Base-by-base conservation (phyloP, 2,113 vertebrate species). In the Donacobius atricapilla region DNA sequence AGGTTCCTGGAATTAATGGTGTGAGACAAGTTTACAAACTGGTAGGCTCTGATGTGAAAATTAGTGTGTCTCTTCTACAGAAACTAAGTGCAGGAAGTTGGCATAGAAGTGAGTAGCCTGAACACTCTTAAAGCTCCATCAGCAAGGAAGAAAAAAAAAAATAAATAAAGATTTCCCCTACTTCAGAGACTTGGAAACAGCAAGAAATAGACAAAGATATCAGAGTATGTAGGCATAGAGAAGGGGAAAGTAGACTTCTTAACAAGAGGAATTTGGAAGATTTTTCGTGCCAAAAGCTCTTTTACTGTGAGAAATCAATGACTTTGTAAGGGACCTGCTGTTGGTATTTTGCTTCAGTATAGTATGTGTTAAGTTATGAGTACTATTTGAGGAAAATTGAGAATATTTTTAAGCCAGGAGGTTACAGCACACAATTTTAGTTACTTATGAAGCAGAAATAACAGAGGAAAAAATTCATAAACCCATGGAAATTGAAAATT, bases 1-100 rank as follows among this genome's bases (percentile, higher is more conserved):
- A 96, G 39, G 30, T 76, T 95, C 85, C 70, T 88, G 85, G 96
- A 96, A 97, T 97, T 94, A 96, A 96, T 93, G 75, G 20, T 24
- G 25, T 95, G 95, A 97, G 88, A 93, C 89, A 96, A 96, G 87
- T 98, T 98, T 97, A 97, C 85, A 96, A 97, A 98, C 92, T 96
- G 79, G 79, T 94, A 94, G 58, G 9, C 73, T 97, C 94, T 97
- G 93, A 97, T 96, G 91, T 97, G 93, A 96, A 97, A 97, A 96
- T 97, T 87, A 97, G 83, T 33, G 45, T 93, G 75, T 81, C 72
- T 92, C 28, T 70, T 87, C 93, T 96, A 86, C 22, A 89, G 56
- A 91, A 70, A 40, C 64, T 86, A 61, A 73, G 48, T 69, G 82
- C 44, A 48, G 37, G 35, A 94, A 27, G 80, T 45, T 83, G 95